Conservation (phyloP, 2,797 vertebrate species). For the Thalassophryne amazonica region DNA sequence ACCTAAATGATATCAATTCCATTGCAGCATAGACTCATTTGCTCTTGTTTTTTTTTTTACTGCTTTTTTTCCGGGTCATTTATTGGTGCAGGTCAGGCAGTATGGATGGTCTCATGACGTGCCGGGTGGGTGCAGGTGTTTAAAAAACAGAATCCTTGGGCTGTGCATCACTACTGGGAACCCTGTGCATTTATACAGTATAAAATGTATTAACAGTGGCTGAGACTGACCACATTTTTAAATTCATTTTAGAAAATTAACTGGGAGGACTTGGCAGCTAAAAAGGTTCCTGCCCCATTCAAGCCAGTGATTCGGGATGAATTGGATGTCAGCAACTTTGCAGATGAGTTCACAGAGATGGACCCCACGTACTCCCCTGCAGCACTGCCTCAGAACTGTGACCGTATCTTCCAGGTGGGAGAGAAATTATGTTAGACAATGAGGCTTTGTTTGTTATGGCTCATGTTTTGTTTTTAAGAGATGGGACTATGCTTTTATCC, state of each 20-base stretch:
- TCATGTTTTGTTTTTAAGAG: constrained; percentile 14
- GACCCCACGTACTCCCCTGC: constrained; percentile 98
- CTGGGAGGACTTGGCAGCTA: constrained; percentile 95
- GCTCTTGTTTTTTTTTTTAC: too few relatives aligned
- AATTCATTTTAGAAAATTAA: constrained; percentile 85
- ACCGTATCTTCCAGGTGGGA: constrained; percentile 94
- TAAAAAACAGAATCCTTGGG: too few relatives aligned
- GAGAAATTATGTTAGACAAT: constrained; percentile 9
- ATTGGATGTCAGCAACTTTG: constrained; percentile 98
- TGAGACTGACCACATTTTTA: background rate
- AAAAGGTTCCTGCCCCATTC: constrained; percentile 91
- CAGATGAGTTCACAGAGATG: constrained; percentile 98
- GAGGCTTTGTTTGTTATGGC: constrained; percentile 14
- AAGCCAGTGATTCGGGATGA: constrained; percentile 96
- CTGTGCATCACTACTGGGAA: background rate
- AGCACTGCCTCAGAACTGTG: constrained; percentile 92
- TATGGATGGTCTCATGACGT: too few relatives aligned
- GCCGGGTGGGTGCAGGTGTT: constrained; percentile 9
- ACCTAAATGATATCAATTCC: too few relatives aligned
- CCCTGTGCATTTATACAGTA: background rate
- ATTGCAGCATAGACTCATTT: too few relatives aligned
- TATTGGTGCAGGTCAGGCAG: too few relatives aligned
- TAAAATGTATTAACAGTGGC: background rate
- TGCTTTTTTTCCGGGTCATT: too few relatives aligned
- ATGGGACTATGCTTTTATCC: constrained; percentile 17